Evolutionary conservation across 2,113 vertebrate genomes (phyloP), one percentile per base, ranked within the genome.

Genomic region (Polyodon spathula): DNA sequence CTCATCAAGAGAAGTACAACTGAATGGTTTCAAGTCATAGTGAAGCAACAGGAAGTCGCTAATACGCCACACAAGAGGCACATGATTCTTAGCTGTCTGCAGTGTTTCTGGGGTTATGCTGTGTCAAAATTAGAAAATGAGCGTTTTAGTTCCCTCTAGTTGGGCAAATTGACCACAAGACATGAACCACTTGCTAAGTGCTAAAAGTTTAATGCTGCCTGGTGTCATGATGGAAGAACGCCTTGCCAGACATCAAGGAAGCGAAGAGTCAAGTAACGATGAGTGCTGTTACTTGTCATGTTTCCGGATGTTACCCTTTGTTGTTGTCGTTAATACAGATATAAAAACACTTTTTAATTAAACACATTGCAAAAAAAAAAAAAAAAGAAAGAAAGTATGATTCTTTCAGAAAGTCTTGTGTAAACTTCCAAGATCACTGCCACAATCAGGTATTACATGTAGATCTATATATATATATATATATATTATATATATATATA

Each of bases 41-140:
- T 76, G 74, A 84, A 82, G 72, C 73, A 82, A 83, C 76, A 87
- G 83, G 81, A 89, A 89, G 68, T 85, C 77, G 78, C 84, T 83
- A 78, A 83, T 73, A 70, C 64, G 71, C 77, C 68, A 72, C 66
- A 71, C 62, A 66, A 56, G 71, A 74, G 74, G 67, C 87, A 84
- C 82, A 78, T 88, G 86, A 88, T 81, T 65, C 68, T 80, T 65
- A 62, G 74, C 72, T 86, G 78, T 84, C 82, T 86, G 82, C 78
- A 74, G 70, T 78, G 69, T 61, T 85, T 74, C 78, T 84, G 77
- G 86, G 77, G 65, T 73, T 67, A 75, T 72, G 69, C 71, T 76
- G 63, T 74, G 64, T 76, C 61, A 74, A 73, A 75, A 66, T 41
- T 14, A 12, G 42, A 50, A 70, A 62, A 64, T 8, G 57, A 51